These are phyloP conservation scores for Dunckerocampus dactyliophorus DNA, from an alignment of 2,113 vertebrate genomes.

Conservation along the genomic window DNA sequence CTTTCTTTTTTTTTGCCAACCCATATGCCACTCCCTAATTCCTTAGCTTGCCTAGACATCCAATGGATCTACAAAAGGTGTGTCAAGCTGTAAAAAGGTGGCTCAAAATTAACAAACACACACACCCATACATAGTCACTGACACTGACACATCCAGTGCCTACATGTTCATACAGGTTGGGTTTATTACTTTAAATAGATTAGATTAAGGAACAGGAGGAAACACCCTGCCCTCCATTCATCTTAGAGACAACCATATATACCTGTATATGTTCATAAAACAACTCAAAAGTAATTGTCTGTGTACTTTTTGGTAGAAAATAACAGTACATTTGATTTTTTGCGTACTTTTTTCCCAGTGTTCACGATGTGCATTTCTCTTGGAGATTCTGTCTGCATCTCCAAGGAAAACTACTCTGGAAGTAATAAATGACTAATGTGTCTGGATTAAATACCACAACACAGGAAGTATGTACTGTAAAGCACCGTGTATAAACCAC, in stretches of 20 bases:
- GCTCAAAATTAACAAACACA: slow-evolving; percentile 43
- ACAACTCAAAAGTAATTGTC: background rate
- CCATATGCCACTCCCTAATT: slow-evolving; percentile 66
- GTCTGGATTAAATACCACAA: slow-evolving; percentile 9
- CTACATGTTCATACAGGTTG: slow-evolving; percentile 63
- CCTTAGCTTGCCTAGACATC: slow-evolving; percentile 68
- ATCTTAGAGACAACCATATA: slow-evolving; percentile 7
- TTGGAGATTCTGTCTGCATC: background rate
- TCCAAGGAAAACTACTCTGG: background rate
- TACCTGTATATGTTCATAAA: slow-evolving; percentile 1
- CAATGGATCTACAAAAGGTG: slow-evolving; percentile 54
- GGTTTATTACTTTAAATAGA: background rate
- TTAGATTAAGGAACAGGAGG: slow-evolving; percentile 8
- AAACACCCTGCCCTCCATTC: slow-evolving; percentile 19
- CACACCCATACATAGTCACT: slow-evolving; percentile 19
- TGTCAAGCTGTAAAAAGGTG: slow-evolving; percentile 59
- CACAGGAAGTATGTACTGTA: slow-evolving; percentile 9
- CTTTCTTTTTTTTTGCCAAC: slow-evolving; percentile 21
- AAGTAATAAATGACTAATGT: slow-evolving; percentile 7
- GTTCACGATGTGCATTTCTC: background rate
- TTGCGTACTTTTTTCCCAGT: background rate
- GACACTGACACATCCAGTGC: slow-evolving; percentile 32
- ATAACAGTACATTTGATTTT: background rate
- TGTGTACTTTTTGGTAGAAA: background rate
- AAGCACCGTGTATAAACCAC: too few species aligned